Percentiles rank a stretch among this genome's conserved stretches.
These are phyloP conservation scores for Dasypolia templi DNA, from an alignment of 2,888 invertebrate species.

Conservation along the genomic window DNA sequence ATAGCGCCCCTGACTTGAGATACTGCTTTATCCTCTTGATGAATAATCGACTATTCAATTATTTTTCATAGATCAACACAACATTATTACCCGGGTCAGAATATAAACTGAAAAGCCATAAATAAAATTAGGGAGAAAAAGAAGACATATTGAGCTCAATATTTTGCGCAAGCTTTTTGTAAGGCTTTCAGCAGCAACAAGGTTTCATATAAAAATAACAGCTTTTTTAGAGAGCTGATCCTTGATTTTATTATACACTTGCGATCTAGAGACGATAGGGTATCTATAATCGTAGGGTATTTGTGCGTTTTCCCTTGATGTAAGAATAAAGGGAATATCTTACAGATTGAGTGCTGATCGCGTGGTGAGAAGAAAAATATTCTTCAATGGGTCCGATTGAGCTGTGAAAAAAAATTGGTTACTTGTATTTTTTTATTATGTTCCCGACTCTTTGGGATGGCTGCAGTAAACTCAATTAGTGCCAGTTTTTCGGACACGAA, in stretches of 20 bases:
- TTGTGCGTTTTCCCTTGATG: slow-evolving; percentile 28
- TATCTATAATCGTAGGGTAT: slow-evolving; percentile 47
- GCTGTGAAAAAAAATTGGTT: not conserved
- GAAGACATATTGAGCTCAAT: slow-evolving; percentile 21
- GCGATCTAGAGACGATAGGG: slow-evolving; percentile 51
- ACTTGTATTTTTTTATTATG: not conserved
- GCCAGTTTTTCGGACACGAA: no score
- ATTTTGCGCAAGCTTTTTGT: slow-evolving; percentile 52
- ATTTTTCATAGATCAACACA: not conserved
- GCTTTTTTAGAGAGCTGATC: slow-evolving; percentile 49
- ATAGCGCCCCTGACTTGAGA: not conserved
- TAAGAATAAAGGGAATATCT: slow-evolving; percentile 7
- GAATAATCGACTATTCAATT: not conserved
- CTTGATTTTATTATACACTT: slow-evolving; percentile 59
- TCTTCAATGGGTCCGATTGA: slow-evolving; percentile 1
- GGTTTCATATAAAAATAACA: slow-evolving; percentile 58
- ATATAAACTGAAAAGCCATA: slow-evolving; percentile 21
- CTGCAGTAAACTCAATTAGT: no score
- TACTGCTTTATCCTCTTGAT: not conserved
- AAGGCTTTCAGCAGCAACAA: slow-evolving; percentile 38
- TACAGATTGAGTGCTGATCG: no score
- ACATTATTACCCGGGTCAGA: not conserved
- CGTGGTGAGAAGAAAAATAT: slow-evolving; percentile 5
- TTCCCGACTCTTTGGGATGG: not conserved
- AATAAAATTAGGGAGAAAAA: slow-evolving; percentile 36